phyloP scores from a whole-genome alignment of 2,888 invertebrate species.

The Protula sp. region DNA sequence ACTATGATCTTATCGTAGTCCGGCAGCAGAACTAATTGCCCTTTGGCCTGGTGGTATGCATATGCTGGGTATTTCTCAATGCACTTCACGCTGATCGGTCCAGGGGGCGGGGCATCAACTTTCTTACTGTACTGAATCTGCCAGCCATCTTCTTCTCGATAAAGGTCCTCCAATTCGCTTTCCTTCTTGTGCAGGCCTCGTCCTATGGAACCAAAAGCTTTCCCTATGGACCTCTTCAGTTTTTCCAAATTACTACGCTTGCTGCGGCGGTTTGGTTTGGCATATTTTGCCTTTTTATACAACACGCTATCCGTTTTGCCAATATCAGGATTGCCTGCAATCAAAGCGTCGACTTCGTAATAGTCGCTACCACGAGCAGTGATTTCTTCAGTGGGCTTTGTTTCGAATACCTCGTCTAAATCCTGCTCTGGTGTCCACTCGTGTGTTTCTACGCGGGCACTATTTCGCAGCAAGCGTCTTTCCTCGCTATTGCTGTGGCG shows the following conservation, averaged over 20 bases:
- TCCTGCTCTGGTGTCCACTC: background rate
- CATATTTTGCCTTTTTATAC: background rate
- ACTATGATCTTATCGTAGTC: conserved; percentile 8
- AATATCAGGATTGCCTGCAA: too few species aligned
- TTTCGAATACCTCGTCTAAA: background rate
- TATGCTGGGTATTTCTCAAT: conserved; percentile 9
- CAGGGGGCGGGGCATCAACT: conserved; percentile 1
- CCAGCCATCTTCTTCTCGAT: conserved; percentile 5
- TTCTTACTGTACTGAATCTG: conserved; percentile 3
- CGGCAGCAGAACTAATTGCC: conserved; percentile 8
- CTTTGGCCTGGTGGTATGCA: conserved; percentile 6
- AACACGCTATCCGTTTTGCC: background rate
- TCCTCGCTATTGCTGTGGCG: background rate
- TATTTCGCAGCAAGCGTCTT: background rate
- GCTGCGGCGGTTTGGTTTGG: background rate
- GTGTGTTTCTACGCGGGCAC: background rate
- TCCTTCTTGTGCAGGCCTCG: background rate
- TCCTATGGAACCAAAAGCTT: background rate
- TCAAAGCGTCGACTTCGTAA: background rate
- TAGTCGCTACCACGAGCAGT: background rate
- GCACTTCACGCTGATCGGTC: conserved; percentile 1
- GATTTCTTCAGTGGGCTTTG: background rate
- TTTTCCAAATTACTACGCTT: background rate
- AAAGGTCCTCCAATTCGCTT: background rate
- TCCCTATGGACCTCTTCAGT: background rate